phyloP scores from a whole-genome alignment of 2,888 invertebrate genomes.

The Apodemia hepburni region DNA sequence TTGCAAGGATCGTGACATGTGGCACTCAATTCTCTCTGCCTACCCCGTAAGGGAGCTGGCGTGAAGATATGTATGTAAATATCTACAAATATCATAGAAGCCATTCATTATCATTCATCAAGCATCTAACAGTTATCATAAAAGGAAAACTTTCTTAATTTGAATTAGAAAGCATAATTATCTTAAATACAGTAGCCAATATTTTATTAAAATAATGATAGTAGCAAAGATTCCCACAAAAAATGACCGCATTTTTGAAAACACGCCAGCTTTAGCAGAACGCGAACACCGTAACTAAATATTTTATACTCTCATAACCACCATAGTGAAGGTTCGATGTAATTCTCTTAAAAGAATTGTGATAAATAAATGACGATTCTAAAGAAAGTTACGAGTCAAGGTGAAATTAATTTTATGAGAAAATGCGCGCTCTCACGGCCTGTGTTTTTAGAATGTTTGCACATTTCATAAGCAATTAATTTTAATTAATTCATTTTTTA shows the following conservation, averaged over 20 bases:
- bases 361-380: background rate
- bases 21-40: no score
- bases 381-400: background rate
- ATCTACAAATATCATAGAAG: no score
- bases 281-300: background rate
- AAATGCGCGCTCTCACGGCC: background rate
- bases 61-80: no score
- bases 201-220: background rate
- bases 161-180: background rate
- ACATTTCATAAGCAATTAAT: conserved; percentile 4
- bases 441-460: background rate
- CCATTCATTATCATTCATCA: no score
- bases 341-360: background rate
- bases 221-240: conserved; percentile 1
- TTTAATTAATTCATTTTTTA: background rate
- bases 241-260: conserved; percentile 1
- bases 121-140: no score
- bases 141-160: background rate
- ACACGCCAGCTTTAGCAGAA: background rate
- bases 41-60: no score
- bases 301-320: background rate
- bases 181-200: background rate
- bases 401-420: conserved; percentile 10
- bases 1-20: no score
- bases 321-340: background rate